Evolutionary conservation across 2,797 vertebrate genomes (phyloP).

Genomic region (Aplochiton taeniatus): DNA sequence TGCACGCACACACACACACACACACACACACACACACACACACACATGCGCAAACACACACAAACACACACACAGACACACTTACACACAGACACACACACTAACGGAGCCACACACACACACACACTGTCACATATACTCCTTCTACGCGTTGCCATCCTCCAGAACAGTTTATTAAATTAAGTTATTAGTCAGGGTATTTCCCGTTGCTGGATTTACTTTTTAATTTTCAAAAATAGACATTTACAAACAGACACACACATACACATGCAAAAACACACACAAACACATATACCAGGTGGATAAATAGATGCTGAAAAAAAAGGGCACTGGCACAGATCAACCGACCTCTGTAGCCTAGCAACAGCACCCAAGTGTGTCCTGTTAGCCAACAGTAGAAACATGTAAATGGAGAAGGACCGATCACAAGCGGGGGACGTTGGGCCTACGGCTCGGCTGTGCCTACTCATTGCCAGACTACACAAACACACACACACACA

Average conservation of each 20-base stretch:
- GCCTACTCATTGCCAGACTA: constrained; percentile 43
- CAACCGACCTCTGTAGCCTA: constrained; percentile 72
- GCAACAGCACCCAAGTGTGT: constrained; percentile 70
- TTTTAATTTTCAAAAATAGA: background rate
- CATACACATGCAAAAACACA: background rate
- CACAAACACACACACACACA: constrained; percentile 34
- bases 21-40: background rate
- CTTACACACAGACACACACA: background rate
- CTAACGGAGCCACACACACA: background rate
- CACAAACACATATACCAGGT: constrained; percentile 3
- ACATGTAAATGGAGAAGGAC: constrained; percentile 47
- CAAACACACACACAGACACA: background rate
- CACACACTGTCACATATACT: background rate
- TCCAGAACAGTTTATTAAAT: too few species aligned
- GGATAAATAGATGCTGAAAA: constrained; percentile 45
- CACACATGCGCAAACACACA: background rate
- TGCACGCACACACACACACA: background rate
- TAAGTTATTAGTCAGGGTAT: background rate
- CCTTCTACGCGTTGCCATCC: background rate
- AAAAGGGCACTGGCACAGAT: constrained; percentile 68
- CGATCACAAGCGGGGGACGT: constrained; percentile 57
- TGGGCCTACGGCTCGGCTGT: too few species aligned
- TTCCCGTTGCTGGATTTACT: background rate
- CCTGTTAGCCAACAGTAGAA: constrained; percentile 60
- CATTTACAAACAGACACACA: background rate